These are phyloP conservation scores for Isichthys henryi DNA, from an alignment of 2,113 vertebrate genomes.

Conservation along the genomic window DNA sequence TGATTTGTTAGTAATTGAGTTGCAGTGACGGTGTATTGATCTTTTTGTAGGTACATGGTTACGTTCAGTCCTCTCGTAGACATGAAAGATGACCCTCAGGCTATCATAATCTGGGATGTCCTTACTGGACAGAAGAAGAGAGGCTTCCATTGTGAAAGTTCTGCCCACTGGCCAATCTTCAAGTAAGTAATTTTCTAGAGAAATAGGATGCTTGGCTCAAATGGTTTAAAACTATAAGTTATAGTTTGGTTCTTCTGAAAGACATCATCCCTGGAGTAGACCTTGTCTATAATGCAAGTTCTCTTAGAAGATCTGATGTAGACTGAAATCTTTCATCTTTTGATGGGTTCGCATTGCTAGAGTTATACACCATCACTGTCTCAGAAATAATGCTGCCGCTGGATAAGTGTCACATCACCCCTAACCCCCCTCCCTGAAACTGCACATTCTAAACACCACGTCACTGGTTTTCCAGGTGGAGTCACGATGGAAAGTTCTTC, in stretches of 20 bases:
- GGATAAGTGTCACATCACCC: neutral
- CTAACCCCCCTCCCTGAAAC: neutral
- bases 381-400: neutral
- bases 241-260: neutral
- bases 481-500: conserved; percentile 96
- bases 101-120: conserved; percentile 98
- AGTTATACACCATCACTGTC: neutral
- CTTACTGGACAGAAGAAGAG: conserved; percentile 94
- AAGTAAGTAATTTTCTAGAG: conserved; percentile 67
- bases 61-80: conserved; percentile 96
- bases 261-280: neutral
- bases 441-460: neutral
- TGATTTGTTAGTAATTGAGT: neutral
- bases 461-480: conserved; percentile 69
- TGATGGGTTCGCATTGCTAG: neutral
- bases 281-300: neutral
- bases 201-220: neutral
- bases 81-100: conserved; percentile 94
- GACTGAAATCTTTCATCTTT: neutral
- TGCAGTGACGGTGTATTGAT: neutral
- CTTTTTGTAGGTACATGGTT: conserved; percentile 76
- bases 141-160: conserved; percentile 97
- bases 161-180: conserved; percentile 98
- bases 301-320: neutral
- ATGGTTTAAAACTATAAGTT: neutral